phyloP scores from a whole-genome alignment of 1,140 invertebrate genomes.

The Ips typographus region DNA sequence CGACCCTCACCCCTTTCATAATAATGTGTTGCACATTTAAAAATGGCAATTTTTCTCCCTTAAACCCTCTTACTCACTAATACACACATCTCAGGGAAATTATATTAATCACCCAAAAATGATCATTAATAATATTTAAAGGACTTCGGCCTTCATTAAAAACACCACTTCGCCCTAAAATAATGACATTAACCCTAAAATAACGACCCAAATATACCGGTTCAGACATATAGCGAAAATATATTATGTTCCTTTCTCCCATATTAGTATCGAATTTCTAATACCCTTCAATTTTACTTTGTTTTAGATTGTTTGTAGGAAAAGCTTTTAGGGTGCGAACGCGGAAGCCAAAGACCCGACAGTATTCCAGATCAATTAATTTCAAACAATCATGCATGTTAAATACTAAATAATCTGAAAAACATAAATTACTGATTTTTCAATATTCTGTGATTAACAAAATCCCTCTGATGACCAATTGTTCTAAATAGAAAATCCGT shows the following conservation, averaged over 20 bases:
- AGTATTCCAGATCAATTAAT: no score
- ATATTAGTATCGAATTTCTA: conserved; percentile 34
- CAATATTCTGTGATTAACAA: no score
- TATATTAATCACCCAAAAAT: conserved; percentile 29
- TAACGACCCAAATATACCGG: conserved; percentile 31
- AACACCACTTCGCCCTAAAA: conserved; percentile 27
- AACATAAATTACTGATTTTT: no score
- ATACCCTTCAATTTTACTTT: conserved; percentile 33
- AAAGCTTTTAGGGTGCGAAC: not conserved
- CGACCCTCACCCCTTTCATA: not conserved
- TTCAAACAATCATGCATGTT: no score
- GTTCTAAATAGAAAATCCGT: no score
- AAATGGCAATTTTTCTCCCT: no score
- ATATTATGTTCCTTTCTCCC: conserved; percentile 26
- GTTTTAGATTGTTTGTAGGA: conserved; percentile 11
- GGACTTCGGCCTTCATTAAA: conserved; percentile 30
- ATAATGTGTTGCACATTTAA: no score
- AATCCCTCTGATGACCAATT: no score
- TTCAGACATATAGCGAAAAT: conserved; percentile 25
- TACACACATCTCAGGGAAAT: not conserved
- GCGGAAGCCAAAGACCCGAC: no score
- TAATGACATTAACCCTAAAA: conserved; percentile 33
- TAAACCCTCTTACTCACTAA: no score
- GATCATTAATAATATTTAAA: conserved; percentile 31
- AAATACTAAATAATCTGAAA: no score